Evolutionary conservation across 2,113 vertebrate species (phyloP), one percentile per base, ranked within the genome.

Genomic region (Prietella phreatophila): DNA sequence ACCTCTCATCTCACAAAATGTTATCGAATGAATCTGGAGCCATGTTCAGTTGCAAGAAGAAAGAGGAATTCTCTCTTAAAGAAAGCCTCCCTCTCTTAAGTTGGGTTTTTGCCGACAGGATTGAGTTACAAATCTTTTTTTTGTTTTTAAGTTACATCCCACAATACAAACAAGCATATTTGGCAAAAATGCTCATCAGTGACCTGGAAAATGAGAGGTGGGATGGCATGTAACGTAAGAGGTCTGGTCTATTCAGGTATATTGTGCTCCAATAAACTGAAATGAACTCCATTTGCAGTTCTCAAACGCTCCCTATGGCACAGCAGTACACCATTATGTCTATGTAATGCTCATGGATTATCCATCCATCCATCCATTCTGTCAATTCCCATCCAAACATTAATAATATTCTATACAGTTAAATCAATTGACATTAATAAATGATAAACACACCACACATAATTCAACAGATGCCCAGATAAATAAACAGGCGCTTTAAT

Each of bases 11-110:
- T 88, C 47, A 33, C 58, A 55, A 11, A 76, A 86, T 83, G 87
- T 88, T 90, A 91, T 90, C 87, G 20, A 69, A 69, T 60, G 13
- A 82, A 91, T 87, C 87, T 87, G 87, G 85, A 88, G 82, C 86
- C 27, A 55, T 76, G 84, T 89, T 58, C 20, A 58, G 33, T 81
- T 89, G 30, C 84, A 30, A 27, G 55, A 63, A 83, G n/a, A 33
- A n/a, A 84, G 73, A 88, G 53, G 71, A 85, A 86, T 88, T 84
- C 76, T 60, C 50, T 81, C 25, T 27, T 27, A 82, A 87, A 83
- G 56, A 79, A 79, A 80, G 76, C 55, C 50, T 79, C 33, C 50
- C 76, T 84, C 82, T 75, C 30, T 79, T 85, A 71, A 87, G 82
- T 83, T 78, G 86, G 79, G 83, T 30, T n/a, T 58, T 25, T 39